phyloP scores from a whole-genome alignment of 1,140 invertebrate genomes.

The Melipona quadrifasciata region DNA sequence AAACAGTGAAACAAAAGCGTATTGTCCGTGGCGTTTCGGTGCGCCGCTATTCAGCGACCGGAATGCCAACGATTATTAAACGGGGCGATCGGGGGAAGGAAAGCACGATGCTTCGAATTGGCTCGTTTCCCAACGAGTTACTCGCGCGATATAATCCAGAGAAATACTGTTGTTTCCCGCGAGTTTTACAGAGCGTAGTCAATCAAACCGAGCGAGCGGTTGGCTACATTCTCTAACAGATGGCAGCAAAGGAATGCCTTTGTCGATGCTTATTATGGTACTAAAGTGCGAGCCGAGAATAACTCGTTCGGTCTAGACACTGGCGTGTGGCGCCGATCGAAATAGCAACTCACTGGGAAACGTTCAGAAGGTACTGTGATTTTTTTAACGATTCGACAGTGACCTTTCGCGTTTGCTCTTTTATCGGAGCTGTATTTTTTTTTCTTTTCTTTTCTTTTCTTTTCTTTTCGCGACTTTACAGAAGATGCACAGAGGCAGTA shows the following conservation, averaged over 20 bases:
- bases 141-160: not conserved
- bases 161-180: constrained; percentile 39
- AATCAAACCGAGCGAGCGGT: constrained; percentile 39
- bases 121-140: constrained; percentile 21
- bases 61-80: constrained; percentile 13
- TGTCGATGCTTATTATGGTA: constrained; percentile 66
- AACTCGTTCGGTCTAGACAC: constrained; percentile 72
- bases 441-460: too few species aligned
- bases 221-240: constrained; percentile 60
- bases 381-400: constrained; percentile 54
- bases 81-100: not conserved
- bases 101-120: constrained; percentile 5
- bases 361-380: constrained; percentile 54
- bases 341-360: constrained; percentile 66
- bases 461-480: not conserved
- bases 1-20: not conserved
- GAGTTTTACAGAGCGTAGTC: constrained; percentile 18
- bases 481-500: too few species aligned
- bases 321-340: constrained; percentile 69
- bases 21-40: constrained; percentile 1
- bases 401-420: constrained; percentile 8
- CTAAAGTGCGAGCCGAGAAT: constrained; percentile 69
- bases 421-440: not conserved
- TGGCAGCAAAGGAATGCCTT: constrained; percentile 65
- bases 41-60: not conserved